phyloP scores from a whole-genome alignment of 2,888 invertebrate species.

The Cerastis leucographa region DNA sequence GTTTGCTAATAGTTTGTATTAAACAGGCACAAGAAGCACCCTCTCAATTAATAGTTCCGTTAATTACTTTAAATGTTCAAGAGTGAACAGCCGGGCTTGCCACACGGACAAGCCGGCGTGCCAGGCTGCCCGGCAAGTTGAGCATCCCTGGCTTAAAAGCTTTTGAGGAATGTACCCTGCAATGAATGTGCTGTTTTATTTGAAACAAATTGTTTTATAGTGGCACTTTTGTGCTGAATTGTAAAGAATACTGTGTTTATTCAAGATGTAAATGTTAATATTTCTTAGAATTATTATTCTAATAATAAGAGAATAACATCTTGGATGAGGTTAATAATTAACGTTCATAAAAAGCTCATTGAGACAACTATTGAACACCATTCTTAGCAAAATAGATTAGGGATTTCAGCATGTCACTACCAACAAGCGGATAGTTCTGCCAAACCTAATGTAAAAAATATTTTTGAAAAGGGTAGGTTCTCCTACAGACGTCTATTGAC shows the following conservation, averaged over 20 bases:
- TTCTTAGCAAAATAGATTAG: neutral
- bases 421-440: neutral
- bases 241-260: constrained; percentile 13
- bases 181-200: constrained; percentile 40
- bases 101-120: constrained; percentile 26
- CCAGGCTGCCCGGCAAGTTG: constrained; percentile 14
- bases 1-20: constrained; percentile 8
- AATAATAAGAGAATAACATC: neutral
- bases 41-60: constrained; percentile 31
- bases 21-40: constrained; percentile 24
- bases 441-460: neutral
- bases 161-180: constrained; percentile 35
- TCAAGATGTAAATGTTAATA: neutral
- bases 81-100: constrained; percentile 27
- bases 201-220: constrained; percentile 34
- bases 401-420: too few species aligned
- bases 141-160: constrained; percentile 42
- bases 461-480: neutral
- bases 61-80: constrained; percentile 47
- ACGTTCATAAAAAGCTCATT: neutral
- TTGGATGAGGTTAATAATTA: neutral
- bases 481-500: neutral
- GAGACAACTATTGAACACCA: neutral
- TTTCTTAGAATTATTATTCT: neutral
- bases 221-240: constrained; percentile 1